Evolutionary conservation across 2,888 invertebrate species (phyloP).

Genomic region (Papilio protenor): DNA sequence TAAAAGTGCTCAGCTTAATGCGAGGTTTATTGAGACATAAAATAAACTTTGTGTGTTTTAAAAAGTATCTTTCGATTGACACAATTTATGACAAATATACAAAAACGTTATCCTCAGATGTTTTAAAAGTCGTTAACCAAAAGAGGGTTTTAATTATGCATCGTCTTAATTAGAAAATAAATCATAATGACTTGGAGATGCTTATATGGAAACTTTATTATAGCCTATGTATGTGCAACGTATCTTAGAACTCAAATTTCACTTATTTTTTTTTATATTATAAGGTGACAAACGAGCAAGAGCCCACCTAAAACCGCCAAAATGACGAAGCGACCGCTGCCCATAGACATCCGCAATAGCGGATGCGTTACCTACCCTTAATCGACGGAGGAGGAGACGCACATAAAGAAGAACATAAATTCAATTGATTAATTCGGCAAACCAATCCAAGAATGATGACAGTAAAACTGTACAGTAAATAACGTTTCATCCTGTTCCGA

Average conservation of each 20-base stretch:
- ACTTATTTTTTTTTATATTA: too few relatives aligned
- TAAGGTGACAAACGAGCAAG: too few relatives aligned
- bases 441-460: neutral
- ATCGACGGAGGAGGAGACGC: too few relatives aligned
- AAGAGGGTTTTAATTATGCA: slow-evolving; percentile 13
- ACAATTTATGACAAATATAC: neutral
- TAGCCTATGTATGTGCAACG: neutral
- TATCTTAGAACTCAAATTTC: neutral
- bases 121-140: slow-evolving; percentile 11
- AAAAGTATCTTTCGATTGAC: neutral
- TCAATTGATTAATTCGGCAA: too few relatives aligned
- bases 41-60: neutral
- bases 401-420: too few relatives aligned
- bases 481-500: slow-evolving; percentile 8
- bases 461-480: neutral
- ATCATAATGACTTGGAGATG: neutral
- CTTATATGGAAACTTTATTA: too few relatives aligned
- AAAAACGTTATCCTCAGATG: slow-evolving; percentile 18
- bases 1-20: neutral
- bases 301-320: too few relatives aligned
- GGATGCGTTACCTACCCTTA: too few relatives aligned
- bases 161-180: neutral
- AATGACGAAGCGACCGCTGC: too few relatives aligned
- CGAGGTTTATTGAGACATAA: neutral
- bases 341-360: too few relatives aligned